These are phyloP conservation scores for Parapristionchus giblindavisi DNA, from an alignment of 2,888 invertebrate species.

Conservation along the genomic window DNA sequence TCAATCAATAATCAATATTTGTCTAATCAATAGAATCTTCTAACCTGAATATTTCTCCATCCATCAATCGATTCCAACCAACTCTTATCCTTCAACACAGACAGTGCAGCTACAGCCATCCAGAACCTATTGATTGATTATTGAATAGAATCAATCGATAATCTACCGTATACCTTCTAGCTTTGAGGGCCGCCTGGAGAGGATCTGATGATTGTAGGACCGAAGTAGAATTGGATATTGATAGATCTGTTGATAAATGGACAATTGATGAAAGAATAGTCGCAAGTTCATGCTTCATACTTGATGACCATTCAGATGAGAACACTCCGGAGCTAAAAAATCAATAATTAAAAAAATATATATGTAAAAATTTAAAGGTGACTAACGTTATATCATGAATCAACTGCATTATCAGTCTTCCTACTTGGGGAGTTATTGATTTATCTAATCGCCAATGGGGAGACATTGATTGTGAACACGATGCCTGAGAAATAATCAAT, in stretches of 20 bases:
- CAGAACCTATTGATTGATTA: slow-evolving; percentile 74
- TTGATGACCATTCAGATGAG: slow-evolving; percentile 55
- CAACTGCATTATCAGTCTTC: slow-evolving; percentile 42
- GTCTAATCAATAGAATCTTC: slow-evolving; percentile 23
- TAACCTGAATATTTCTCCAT: slow-evolving; percentile 46
- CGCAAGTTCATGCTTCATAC: background rate
- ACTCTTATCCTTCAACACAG: slow-evolving; percentile 78
- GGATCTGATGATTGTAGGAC: background rate
- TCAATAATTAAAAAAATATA: background rate
- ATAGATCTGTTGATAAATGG: slow-evolving; percentile 31
- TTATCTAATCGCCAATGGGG: slow-evolving; percentile 60
- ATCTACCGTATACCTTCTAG: slow-evolving; percentile 13
- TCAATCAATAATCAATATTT: too few relatives aligned
- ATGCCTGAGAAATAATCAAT: slow-evolving; percentile 47
- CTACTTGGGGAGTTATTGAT: slow-evolving; percentile 56
- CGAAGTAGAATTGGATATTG: background rate
- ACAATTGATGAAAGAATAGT: slow-evolving; percentile 16
- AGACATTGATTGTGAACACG: slow-evolving; percentile 56
- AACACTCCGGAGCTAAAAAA: slow-evolving; percentile 51
- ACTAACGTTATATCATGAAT: slow-evolving; percentile 45
- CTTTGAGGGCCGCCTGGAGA: background rate
- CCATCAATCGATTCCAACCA: slow-evolving; percentile 59
- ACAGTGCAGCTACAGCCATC: slow-evolving; percentile 90
- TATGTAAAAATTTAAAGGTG: background rate
- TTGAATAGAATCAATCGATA: background rate